Evolutionary conservation across 2,113 vertebrate genomes (phyloP).

Genomic region (Poeciliopsis retropinna): DNA sequence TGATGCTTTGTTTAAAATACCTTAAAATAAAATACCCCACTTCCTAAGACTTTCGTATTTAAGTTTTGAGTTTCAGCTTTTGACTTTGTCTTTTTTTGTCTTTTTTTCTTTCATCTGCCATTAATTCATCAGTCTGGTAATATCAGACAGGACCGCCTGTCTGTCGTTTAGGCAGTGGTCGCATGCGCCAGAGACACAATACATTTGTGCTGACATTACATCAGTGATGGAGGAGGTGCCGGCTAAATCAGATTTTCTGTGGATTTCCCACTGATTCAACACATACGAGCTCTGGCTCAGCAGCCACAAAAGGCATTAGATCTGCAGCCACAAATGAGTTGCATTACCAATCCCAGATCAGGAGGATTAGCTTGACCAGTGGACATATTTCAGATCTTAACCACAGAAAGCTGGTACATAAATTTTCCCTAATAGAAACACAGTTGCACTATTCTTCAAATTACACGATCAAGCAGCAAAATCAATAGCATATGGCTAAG

Average conservation of each 20-base stretch:
- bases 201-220: constrained; percentile 49
- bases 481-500: too few species aligned
- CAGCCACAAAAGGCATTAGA: constrained; percentile 7
- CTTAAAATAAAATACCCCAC: too few species aligned
- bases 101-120: background rate
- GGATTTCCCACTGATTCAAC: constrained; percentile 15
- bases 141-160: constrained; percentile 14
- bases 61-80: background rate
- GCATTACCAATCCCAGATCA: constrained; percentile 21
- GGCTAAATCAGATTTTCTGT: background rate
- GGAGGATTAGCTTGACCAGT: constrained; percentile 40
- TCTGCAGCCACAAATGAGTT: constrained; percentile 29
- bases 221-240: constrained; percentile 22
- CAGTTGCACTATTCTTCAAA: constrained; percentile 3
- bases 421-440: constrained; percentile 14
- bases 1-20: too few species aligned
- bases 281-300: constrained; percentile 51
- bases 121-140: constrained; percentile 21
- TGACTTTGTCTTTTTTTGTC: background rate
- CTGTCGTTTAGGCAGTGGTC: background rate
- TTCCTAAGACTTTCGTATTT: too few species aligned
- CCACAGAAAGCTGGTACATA: constrained; percentile 3
- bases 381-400: constrained; percentile 26
- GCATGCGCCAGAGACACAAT: constrained; percentile 22
- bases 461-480: background rate